Conservation (phyloP, 2,113 vertebrate genomes). For the Callocephalon fimbriatum region DNA sequence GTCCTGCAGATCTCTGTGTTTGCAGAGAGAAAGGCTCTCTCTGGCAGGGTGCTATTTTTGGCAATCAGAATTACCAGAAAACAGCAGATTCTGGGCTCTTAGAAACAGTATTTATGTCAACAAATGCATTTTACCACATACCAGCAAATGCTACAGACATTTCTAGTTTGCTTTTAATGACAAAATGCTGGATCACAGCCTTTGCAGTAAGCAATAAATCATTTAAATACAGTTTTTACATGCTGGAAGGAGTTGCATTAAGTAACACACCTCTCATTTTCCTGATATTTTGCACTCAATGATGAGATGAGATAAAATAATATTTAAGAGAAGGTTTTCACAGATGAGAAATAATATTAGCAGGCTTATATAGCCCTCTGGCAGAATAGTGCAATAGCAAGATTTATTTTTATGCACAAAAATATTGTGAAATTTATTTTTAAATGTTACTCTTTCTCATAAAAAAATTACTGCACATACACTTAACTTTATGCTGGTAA, state of each 20-base stretch:
- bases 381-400: background rate
- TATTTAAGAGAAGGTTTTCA: background rate
- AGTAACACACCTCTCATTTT: background rate
- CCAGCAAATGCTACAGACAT: background rate
- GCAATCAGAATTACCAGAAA: background rate
- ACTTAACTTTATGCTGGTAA: background rate
- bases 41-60: background rate
- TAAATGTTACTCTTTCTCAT: background rate
- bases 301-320: background rate
- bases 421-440: background rate
- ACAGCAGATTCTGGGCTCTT: background rate
- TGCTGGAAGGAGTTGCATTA: background rate
- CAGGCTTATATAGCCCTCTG: background rate
- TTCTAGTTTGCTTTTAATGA: background rate
- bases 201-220: background rate
- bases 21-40: background rate
- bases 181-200: background rate
- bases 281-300: background rate
- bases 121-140: background rate
- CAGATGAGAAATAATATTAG: background rate
- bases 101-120: background rate
- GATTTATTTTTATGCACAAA: background rate
- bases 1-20: background rate
- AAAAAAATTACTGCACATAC: background rate
- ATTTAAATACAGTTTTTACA: background rate